These are phyloP conservation scores for Amphiura filiformis DNA, from an alignment of 35 echinoderm and acorn worm genomes.

Conservation along the genomic window DNA sequence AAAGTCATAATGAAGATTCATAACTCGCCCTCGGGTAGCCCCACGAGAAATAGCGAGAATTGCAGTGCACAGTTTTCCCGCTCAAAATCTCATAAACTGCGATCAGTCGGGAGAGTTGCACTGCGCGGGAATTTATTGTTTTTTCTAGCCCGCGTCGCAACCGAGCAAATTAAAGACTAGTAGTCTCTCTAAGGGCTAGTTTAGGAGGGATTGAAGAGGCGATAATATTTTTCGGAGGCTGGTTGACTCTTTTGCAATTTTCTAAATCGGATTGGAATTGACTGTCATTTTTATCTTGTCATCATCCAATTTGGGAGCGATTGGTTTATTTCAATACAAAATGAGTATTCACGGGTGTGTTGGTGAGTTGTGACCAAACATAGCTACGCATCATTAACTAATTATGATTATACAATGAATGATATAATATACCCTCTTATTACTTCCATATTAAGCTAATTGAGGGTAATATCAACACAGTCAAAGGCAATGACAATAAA, in stretches of 20 bases:
- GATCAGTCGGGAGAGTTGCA: constrained; percentile 1
- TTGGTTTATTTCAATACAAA: not conserved
- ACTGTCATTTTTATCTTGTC: not conserved
- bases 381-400: too few relatives aligned
- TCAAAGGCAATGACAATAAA: too few relatives aligned
- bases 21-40: not conserved
- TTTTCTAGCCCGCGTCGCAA: not conserved
- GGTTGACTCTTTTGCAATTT: not conserved
- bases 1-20: not conserved
- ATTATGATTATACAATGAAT: too few relatives aligned
- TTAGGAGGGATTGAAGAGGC: not conserved
- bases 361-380: not conserved
- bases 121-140: not conserved
- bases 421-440: too few relatives aligned
- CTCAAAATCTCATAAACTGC: not conserved
- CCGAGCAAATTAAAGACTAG: not conserved
- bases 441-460: too few relatives aligned
- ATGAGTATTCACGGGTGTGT: not conserved
- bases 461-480: too few relatives aligned
- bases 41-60: not conserved
- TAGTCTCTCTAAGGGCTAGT: constrained; percentile 6
- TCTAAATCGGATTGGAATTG: not conserved
- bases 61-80: not conserved
- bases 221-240: not conserved
- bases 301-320: not conserved